These are phyloP conservation scores for Pentalonia nigronervosa DNA, from an alignment of 1,140 invertebrate species.

Conservation along the genomic window DNA sequence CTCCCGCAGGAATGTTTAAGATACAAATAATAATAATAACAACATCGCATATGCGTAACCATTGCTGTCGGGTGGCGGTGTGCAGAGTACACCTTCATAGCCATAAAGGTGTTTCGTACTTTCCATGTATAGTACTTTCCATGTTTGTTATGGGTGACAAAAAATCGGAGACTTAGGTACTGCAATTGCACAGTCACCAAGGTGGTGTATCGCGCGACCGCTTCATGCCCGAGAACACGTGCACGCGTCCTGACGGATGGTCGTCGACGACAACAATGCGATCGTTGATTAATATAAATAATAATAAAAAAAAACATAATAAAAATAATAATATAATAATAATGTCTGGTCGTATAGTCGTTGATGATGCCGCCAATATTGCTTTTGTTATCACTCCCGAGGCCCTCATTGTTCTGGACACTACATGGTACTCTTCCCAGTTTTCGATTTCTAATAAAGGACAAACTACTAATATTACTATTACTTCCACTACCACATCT, in stretches of 20 bases:
- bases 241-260: background rate
- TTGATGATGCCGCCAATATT: slow-evolving; percentile 28
- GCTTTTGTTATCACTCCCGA: slow-evolving; percentile 55
- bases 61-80: background rate
- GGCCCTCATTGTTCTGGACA: slow-evolving; percentile 38
- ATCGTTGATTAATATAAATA: slow-evolving; percentile 51
- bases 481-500: background rate
- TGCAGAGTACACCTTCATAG: background rate
- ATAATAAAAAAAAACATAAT: slow-evolving; percentile 15
- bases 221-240: background rate
- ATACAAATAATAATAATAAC: slow-evolving; percentile 23
- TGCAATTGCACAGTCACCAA: background rate
- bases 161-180: background rate
- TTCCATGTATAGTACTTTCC: background rate
- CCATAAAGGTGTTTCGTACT: background rate
- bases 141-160: background rate
- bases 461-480: background rate
- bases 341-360: background rate
- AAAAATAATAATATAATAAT: slow-evolving; percentile 16
- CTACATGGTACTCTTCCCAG: background rate
- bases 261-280: slow-evolving; percentile 26
- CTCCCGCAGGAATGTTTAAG: background rate
- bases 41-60: background rate
- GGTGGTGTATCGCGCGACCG: background rate
- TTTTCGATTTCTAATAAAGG: slow-evolving; percentile 56